Evolutionary conservation across 1,140 invertebrate species (phyloP).

Genomic region (Lasioglossum baleicum): DNA sequence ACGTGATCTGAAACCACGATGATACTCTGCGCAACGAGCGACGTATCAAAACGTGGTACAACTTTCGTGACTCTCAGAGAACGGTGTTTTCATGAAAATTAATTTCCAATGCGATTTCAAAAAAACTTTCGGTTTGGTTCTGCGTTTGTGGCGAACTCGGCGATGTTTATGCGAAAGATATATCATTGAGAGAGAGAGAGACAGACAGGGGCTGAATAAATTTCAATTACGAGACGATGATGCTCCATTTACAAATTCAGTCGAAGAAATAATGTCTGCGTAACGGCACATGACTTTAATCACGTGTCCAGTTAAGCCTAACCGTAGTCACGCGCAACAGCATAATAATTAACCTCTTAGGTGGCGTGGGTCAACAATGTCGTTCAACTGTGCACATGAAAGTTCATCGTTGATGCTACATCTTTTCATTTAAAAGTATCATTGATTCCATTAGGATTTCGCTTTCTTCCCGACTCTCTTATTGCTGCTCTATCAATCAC

Average conservation of each 20-base stretch:
- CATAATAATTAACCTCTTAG: conserved; percentile 48
- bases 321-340: conserved; percentile 43
- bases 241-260: conserved; percentile 49
- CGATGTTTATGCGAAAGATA: conserved; percentile 4
- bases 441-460: background rate
- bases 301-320: conserved; percentile 43
- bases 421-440: background rate
- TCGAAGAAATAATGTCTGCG: conserved; percentile 33
- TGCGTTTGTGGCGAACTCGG: background rate
- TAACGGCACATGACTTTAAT: conserved; percentile 47
- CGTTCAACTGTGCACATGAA: conserved; percentile 35
- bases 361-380: conserved; percentile 29
- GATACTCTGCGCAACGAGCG: conserved; percentile 6
- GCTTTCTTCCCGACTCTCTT: too few relatives aligned
- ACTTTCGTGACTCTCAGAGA: background rate
- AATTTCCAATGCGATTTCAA: too few relatives aligned
- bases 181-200: background rate
- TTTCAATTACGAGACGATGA: conserved; percentile 47
- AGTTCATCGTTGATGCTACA: conserved; percentile 11
- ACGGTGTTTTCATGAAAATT: background rate
- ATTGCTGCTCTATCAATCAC: too few relatives aligned
- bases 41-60: conserved; percentile 12
- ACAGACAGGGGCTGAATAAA: conserved; percentile 36
- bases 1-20: conserved; percentile 31
- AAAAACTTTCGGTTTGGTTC: too few relatives aligned